A percentile compares a stretch with the other conserved stretches of the same genome.
Evolutionary conservation across 2,888 invertebrate species (phyloP).

Genomic region (Clitarchus hookeri): DNA sequence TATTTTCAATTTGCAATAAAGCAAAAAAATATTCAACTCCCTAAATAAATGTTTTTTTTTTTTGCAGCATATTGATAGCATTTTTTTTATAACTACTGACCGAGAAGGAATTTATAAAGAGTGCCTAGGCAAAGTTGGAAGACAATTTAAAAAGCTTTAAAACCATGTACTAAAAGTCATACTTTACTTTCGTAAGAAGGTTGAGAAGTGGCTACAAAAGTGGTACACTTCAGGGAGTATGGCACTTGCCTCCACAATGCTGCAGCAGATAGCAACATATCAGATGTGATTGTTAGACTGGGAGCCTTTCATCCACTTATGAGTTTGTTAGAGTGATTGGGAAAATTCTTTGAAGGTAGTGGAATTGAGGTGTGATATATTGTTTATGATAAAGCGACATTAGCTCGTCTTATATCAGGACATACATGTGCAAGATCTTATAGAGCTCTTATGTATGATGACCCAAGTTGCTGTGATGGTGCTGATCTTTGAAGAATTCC

Average conservation of each 20-base stretch:
- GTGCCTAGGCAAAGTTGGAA: no score
- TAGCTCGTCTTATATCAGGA: not conserved
- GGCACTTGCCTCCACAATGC: not conserved
- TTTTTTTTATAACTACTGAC: no score
- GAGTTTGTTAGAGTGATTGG: not conserved
- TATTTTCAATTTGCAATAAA: no score
- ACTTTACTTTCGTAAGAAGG: no score
- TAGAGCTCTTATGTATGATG: not conserved
- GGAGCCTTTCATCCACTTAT: not conserved
- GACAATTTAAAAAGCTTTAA: no score
- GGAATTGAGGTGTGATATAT: not conserved
- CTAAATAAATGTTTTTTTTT: no score
- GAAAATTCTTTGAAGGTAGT: not conserved
- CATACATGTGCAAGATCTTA: constrained; percentile 21
- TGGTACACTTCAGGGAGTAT: no score
- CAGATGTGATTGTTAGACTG: not conserved
- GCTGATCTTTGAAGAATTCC: not conserved
- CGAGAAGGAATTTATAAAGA: no score
- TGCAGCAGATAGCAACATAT: not conserved
- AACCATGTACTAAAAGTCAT: no score
- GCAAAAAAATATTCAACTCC: no score
- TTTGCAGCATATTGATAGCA: no score
- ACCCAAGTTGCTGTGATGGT: not conserved
- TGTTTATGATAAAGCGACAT: not conserved
- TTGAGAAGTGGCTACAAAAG: no score